Conservation (phyloP, 2,888 invertebrate species). For the Drosophila affinis region DNA sequence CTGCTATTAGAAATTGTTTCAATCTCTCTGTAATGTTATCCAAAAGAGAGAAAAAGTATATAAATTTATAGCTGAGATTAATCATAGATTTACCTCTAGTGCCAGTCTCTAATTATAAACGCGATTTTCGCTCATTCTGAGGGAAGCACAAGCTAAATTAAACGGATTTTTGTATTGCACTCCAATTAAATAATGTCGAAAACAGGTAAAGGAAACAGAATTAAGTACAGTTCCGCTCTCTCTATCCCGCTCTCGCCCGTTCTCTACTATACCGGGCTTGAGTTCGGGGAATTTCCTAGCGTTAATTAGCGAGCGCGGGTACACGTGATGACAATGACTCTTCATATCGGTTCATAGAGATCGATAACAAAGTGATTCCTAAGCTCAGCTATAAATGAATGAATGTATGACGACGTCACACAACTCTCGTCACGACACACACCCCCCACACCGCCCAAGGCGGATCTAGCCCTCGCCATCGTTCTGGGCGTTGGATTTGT, state of each 20-base stretch:
- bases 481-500: conserved; percentile 38
- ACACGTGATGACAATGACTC: conserved; percentile 71
- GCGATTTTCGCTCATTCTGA: not conserved
- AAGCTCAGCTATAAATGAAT: not conserved
- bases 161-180: not conserved
- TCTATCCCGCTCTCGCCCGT: not conserved
- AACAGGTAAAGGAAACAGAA: not conserved
- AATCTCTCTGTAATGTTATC: too few relatives aligned
- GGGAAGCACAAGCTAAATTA: conserved; percentile 6
- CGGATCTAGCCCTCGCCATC: conserved; percentile 24
- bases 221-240: conserved; percentile 3
- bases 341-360: conserved; percentile 67
- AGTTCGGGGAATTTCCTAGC: conserved; percentile 62
- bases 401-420: conserved; percentile 15
- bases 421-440: not conserved
- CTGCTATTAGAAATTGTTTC: too few relatives aligned
- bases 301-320: conserved; percentile 50
- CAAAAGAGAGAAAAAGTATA: too few relatives aligned
- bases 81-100: not conserved
- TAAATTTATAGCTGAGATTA: not conserved
- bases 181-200: conserved; percentile 22
- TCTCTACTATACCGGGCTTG: conserved; percentile 4
- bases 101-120: too few relatives aligned
- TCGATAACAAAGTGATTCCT: conserved; percentile 40
- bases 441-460: not conserved